Evolutionary conservation across 2,113 vertebrate species (phyloP), one percentile per base, ranked within the genome.

Genomic region (Oreochromis tanganicae): DNA sequence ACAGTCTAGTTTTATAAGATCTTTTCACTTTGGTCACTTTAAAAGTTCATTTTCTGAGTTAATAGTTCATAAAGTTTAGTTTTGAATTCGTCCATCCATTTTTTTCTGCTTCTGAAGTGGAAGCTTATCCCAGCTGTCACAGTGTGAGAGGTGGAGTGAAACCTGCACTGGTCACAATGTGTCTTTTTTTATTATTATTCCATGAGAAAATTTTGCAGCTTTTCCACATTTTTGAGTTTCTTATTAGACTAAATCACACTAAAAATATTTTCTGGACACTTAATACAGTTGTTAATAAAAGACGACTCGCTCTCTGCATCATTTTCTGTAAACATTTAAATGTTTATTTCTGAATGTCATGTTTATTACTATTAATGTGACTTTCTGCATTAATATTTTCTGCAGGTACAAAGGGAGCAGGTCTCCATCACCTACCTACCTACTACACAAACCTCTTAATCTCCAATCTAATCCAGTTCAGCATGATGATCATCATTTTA

Each of bases 121-220:
- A 54, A 54, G 9, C 5, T 11, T 11, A 54, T 1, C 1, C 2
- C 27, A 32, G 32, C 9, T 55, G n/a, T 55, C 54, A 55, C 54
- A 55, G n/a, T 55, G n/a, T 56, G 54, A 56, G 54, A 24, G 54
- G 54, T 57, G 55, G 55, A 27, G 55, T 27, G 2, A 57, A 27
- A 27, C 6, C 55, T 57, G 55, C 55, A 0, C 55, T 27, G 21
- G 6, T 57, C 55, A 57, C 24, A 56, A 1, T 57, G 4, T 57
- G 6, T 57, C 55, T 1, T 57, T 0, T 57, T 27, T 57, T 57
- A n/a, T n/a, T n/a, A n/a, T 57, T 0, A 27, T 57, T 1, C 4
- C 12, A 8, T 8, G 4, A 2, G n/a, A 56, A 0, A 0, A 56
- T 56, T 13, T 56, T 24, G 1, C 21, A 27, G 1, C 6, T 0